These are phyloP conservation scores for Orestias chungarensis DNA, from an alignment of 2,797 vertebrate species.

Conservation along the genomic window DNA sequence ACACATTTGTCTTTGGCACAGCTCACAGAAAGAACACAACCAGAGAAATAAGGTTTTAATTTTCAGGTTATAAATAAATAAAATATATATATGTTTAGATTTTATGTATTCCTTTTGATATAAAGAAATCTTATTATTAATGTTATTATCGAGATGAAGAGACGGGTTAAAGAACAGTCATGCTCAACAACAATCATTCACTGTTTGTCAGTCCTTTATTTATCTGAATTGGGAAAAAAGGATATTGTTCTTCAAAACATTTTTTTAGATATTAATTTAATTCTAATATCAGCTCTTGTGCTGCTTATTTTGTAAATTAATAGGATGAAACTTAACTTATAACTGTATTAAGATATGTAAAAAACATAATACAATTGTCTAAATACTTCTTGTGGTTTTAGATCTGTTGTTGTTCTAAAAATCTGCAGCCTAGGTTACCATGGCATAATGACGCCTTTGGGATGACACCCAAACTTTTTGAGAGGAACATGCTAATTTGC, in stretches of 20 bases:
- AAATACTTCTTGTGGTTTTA: not conserved
- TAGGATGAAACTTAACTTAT: not conserved
- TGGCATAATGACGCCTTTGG: not conserved
- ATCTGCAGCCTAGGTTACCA: not conserved
- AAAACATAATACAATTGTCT: not conserved
- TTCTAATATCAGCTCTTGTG: not conserved
- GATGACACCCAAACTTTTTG: constrained; percentile 34
- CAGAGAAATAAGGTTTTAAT: constrained; percentile 66
- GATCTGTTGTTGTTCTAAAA: not conserved
- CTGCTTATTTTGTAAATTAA: not conserved
- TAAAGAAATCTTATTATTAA: constrained; percentile 51
- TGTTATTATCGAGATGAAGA: constrained; percentile 78
- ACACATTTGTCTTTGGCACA: constrained; percentile 65
- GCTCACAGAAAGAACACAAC: constrained; percentile 67
- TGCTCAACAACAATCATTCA: constrained; percentile 18
- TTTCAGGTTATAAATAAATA: constrained; percentile 66
- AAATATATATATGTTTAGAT: constrained; percentile 55
- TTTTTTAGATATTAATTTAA: constrained; percentile 2
- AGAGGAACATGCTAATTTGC: constrained; percentile 48
- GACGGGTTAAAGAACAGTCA: constrained; percentile 48
- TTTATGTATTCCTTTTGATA: constrained; percentile 71
- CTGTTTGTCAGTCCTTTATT: constrained; percentile 24
- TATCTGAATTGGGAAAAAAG: constrained; percentile 27
- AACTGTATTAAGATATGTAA: not conserved
- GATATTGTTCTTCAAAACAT: constrained; percentile 8